phyloP scores from a whole-genome alignment of 2,113 vertebrate species.

The Mionectes macconnelli region DNA sequence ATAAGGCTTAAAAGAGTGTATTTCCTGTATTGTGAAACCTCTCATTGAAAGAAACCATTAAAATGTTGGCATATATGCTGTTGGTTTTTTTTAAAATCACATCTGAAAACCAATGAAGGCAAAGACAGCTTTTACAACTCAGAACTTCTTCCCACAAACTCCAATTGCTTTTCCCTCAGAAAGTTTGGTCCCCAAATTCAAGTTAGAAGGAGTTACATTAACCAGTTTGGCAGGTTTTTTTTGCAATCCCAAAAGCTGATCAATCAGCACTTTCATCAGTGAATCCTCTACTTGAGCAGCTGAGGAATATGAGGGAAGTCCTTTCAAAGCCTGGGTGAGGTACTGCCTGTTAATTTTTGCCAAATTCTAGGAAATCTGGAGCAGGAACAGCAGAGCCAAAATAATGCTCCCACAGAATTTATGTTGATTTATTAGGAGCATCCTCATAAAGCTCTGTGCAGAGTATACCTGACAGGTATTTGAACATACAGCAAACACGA shows the following conservation, averaged over 20 bases:
- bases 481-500: neutral
- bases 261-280: neutral
- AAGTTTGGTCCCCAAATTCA: neutral
- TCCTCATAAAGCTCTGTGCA: neutral
- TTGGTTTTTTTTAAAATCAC: fast-evolving
- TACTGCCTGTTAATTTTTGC: neutral
- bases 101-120: neutral
- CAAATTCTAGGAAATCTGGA: neutral
- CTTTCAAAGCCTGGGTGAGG: neutral
- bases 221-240: neutral
- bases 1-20: neutral
- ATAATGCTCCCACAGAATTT: neutral
- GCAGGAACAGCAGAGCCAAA: neutral
- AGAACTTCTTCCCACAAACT: neutral
- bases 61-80: neutral
- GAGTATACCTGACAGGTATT: neutral
- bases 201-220: neutral
- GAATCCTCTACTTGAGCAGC: neutral
- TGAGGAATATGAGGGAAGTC: neutral
- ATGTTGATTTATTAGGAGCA: neutral
- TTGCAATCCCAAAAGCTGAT: neutral
- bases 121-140: neutral
- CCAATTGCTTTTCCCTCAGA: neutral
- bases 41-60: neutral
- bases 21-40: neutral